Conservation (phyloP, 1,140 invertebrate species). For the Rhizoglyphus robini region DNA sequence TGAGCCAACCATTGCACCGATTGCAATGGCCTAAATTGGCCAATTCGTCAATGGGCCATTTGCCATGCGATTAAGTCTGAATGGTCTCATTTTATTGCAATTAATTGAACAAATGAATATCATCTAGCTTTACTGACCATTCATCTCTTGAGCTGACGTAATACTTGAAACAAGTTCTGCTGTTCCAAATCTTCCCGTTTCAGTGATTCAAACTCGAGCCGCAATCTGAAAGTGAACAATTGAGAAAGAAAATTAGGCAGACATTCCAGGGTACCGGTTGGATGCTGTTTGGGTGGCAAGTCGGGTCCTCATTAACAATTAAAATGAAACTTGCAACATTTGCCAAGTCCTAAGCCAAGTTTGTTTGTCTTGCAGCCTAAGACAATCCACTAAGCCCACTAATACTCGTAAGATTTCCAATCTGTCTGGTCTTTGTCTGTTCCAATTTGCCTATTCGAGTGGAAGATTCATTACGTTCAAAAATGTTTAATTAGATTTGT, state of each 20-base stretch:
- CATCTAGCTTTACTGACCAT: neutral
- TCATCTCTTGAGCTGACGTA: slow-evolving; percentile 9
- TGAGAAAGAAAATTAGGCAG: neutral
- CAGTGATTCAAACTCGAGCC: slow-evolving; percentile 1
- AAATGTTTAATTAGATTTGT: slow-evolving; percentile 15
- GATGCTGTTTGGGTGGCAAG: too few relatives aligned
- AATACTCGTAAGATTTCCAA: too few relatives aligned
- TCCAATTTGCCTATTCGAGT: too few relatives aligned
- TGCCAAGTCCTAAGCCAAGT: too few relatives aligned
- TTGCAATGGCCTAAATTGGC: neutral
- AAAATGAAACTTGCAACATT: too few relatives aligned
- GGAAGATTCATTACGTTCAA: too few relatives aligned
- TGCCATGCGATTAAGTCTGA: slow-evolving; percentile 11
- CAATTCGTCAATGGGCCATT: neutral
- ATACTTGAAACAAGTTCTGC: neutral
- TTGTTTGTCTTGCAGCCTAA: too few relatives aligned
- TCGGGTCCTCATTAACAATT: too few relatives aligned
- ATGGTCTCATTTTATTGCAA: slow-evolving; percentile 5
- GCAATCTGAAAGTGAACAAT: slow-evolving; percentile 6
- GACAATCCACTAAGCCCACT: too few relatives aligned
- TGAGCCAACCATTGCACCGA: neutral
- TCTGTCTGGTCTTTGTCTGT: too few relatives aligned
- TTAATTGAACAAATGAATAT: slow-evolving; percentile 6
- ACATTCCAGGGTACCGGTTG: too few relatives aligned
- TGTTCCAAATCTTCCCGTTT: slow-evolving; percentile 7